These are phyloP conservation scores for Callaeas wilsoni DNA, from an alignment of 2,113 vertebrate genomes.

Conservation along the genomic window DNA sequence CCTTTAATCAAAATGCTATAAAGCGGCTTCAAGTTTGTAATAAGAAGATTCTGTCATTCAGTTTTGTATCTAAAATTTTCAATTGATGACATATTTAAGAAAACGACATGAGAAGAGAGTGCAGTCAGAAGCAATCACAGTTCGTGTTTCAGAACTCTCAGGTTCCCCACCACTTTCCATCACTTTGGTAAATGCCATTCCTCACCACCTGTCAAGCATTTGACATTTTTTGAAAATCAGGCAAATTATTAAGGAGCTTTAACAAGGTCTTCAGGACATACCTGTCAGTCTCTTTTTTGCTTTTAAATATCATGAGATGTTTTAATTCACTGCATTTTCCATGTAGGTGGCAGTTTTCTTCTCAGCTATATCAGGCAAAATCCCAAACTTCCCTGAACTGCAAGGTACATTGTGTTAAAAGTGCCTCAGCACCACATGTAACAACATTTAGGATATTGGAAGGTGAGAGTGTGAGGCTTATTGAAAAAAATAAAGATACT, in stretches of 20 bases:
- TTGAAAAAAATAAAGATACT: background rate
- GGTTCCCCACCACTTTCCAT: background rate
- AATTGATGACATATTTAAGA: background rate
- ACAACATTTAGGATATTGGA: background rate
- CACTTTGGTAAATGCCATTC: constrained; percentile 3
- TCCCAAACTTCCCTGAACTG: background rate
- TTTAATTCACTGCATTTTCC: background rate
- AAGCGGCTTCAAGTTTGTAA: background rate
- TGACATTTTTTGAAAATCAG: background rate
- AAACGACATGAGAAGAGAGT: background rate
- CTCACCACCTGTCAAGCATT: background rate
- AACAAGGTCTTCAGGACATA: background rate
- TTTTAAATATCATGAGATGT: background rate
- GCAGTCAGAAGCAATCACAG: background rate
- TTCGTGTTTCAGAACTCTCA: background rate
- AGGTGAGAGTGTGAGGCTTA: background rate
- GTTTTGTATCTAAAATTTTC: background rate
- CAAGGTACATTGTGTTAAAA: background rate
- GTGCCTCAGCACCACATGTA: background rate
- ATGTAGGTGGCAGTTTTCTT: background rate
- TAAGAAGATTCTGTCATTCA: background rate
- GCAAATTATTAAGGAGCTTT: background rate
- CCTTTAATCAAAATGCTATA: background rate
- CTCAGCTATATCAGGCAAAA: background rate
- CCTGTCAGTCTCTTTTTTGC: background rate